Evolutionary conservation across 2,113 vertebrate species (phyloP).

Genomic region (Suncus etruscus): DNA sequence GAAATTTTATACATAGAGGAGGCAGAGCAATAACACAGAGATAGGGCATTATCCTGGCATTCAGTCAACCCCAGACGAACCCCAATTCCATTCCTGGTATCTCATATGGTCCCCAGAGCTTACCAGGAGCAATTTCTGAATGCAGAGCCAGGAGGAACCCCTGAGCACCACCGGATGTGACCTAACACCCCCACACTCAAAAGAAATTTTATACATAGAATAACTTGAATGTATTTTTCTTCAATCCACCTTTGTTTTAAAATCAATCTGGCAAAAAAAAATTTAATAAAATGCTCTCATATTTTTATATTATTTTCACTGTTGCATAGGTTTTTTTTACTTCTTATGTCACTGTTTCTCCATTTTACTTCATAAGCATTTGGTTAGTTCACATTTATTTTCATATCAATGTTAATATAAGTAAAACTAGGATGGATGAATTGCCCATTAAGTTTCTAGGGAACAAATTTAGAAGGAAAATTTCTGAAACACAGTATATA

Average conservation of each 20-base stretch:
- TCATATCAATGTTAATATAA: constrained; percentile 11
- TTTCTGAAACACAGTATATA: neutral
- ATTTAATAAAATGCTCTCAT: neutral
- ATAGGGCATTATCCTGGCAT: too few relatives aligned
- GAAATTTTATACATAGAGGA: neutral
- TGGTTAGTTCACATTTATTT: neutral
- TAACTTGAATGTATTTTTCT: constrained; percentile 14
- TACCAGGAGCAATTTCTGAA: too few relatives aligned
- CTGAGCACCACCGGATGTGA: too few relatives aligned
- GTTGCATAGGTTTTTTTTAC: constrained; percentile 6
- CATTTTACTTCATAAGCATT: constrained; percentile 9
- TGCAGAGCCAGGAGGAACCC: too few relatives aligned
- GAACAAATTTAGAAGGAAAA: constrained; percentile 17
- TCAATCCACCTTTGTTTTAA: neutral
- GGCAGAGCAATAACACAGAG: too few relatives aligned
- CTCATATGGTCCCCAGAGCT: too few relatives aligned
- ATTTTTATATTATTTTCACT: neutral
- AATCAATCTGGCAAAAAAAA: constrained; percentile 22
- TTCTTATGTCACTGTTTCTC: too few relatives aligned
- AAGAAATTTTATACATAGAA: constrained; percentile 39
- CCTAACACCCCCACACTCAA: too few relatives aligned
- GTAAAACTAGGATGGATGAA: neutral
- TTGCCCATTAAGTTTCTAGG: neutral
- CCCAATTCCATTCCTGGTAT: too few relatives aligned
- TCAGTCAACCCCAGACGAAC: too few relatives aligned